A percentile compares a stretch with the other conserved stretches of the same genome.
Conservation (phyloP, 2,797 vertebrate species). For the Coranthus polyacanthus region DNA sequence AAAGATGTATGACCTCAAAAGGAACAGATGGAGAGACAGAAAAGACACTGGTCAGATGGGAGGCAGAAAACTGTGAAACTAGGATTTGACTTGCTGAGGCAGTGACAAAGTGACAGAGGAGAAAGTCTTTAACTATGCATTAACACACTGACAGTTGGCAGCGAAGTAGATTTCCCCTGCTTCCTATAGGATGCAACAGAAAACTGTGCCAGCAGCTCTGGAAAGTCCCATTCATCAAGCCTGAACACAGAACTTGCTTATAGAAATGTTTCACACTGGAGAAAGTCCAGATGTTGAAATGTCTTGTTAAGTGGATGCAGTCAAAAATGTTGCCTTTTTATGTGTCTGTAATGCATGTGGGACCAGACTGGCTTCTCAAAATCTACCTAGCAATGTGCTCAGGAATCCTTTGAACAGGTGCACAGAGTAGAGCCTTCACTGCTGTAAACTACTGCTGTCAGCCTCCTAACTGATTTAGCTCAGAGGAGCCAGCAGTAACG, state of each 20-base stretch:
- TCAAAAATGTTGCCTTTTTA: constrained; percentile 23
- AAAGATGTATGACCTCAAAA: constrained; percentile 15
- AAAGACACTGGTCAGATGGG: neutral
- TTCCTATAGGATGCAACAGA: constrained; percentile 20
- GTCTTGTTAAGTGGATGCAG: constrained; percentile 12
- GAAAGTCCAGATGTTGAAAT: constrained; percentile 29
- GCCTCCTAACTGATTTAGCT: neutral
- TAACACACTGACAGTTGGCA: constrained; percentile 32
- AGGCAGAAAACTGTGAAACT: constrained; percentile 3
- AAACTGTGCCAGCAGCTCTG: constrained; percentile 26
- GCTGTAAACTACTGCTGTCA: constrained; percentile 5
- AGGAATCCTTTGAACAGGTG: constrained; percentile 20
- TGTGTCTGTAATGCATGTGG: constrained; percentile 10
- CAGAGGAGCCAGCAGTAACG: constrained; percentile 8
- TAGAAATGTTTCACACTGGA: constrained; percentile 17
- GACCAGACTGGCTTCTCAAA: neutral
- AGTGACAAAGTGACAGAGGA: constrained; percentile 32
- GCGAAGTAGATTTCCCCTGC: constrained; percentile 30
- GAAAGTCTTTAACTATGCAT: constrained; percentile 41
- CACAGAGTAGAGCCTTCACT: constrained; percentile 2
- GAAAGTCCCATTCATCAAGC: constrained; percentile 30
- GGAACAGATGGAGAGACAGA: constrained; percentile 18
- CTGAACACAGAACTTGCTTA: constrained; percentile 18
- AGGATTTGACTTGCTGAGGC: constrained; percentile 5
- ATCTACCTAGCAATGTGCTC: neutral